Percentiles rank a stretch among this genome's conserved stretches.
These are phyloP conservation scores for Drosophila tanythrix DNA, from an alignment of 2,888 invertebrate species.

Conservation along the genomic window DNA sequence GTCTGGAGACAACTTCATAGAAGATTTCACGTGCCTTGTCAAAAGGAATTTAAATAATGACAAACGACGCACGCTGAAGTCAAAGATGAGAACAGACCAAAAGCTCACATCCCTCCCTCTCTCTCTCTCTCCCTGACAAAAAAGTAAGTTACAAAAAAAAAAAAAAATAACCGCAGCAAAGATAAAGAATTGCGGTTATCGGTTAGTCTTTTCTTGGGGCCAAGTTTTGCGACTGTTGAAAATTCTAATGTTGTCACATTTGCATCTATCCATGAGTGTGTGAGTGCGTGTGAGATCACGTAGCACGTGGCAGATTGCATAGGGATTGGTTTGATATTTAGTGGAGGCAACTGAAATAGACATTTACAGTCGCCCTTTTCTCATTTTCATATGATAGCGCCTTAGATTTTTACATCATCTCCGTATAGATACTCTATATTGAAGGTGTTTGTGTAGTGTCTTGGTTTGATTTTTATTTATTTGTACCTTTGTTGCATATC, in stretches of 20 bases:
- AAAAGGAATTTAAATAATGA: conserved; percentile 83
- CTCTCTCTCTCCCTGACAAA: background rate
- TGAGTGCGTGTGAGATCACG: conserved; percentile 62
- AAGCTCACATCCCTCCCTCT: background rate
- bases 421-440: conserved; percentile 3
- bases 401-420: conserved; percentile 51
- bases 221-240: conserved; percentile 78
- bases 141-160: conserved; percentile 21
- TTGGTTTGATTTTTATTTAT: background rate
- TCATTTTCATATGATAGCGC: conserved; percentile 69
- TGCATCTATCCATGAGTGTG: conserved; percentile 56
- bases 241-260: conserved; percentile 83
- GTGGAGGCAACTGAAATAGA: conserved; percentile 38
- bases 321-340: conserved; percentile 43
- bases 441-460: background rate
- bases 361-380: conserved; percentile 36
- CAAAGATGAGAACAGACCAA: conserved; percentile 55
- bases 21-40: conserved; percentile 78
- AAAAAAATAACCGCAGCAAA: conserved; percentile 43
- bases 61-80: conserved; percentile 79
- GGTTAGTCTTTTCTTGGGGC: conserved; percentile 67
- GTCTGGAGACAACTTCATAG: conserved; percentile 74
- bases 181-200: conserved; percentile 75
- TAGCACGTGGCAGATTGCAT: conserved; percentile 78
- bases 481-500: background rate